Base-by-base conservation (phyloP, 2,888 invertebrate genomes). In the Heliothis peltigera region DNA sequence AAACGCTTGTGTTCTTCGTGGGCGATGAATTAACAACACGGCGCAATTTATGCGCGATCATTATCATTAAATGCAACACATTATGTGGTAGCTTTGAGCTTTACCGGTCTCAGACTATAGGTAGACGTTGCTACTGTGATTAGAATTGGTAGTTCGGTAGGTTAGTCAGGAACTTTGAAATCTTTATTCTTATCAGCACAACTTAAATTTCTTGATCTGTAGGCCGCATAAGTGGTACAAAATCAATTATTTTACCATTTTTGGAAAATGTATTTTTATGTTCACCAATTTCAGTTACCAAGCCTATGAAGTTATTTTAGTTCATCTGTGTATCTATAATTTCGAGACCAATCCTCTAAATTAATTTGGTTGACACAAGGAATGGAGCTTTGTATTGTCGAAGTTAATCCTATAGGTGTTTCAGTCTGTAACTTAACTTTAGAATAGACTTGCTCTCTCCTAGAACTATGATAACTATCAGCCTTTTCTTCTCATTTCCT, bases 1-100 rank as follows among this genome's bases (percentile, higher is more conserved):
- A 57, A 60, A 48, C 60, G 35, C 43, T 46, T 46, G 49, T 52
- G 42, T 47, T 54, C 56, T 6, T 61, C 56, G 72, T 73, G 77
- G 72, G 72, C 72, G 77, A 70, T 65, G 66, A 76, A 76, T 73
- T 73, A 73, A 57, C 77, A 56, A 55, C 43, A 4, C 64, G 5
- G 18, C 21, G 43, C 17, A 47, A 65, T 76, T 76, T 76, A 76
- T 73, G 77, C 49, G 53, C 57, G 72, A 73, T 73, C 76, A 57
- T 73, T 76, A 76, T 73, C 72, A 65, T 73, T 76, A 76, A 76
- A 71, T 76, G 66, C 76, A 71, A 65, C 65, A 60, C 76, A 76
- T 73, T 72, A 72, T 76, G 46, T 19, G 28, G 35, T 42, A 15
- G 43, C 60, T 73, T 73, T 76, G 57, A 73, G 59, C 49, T 54